Evolutionary conservation across 2,888 invertebrate species (phyloP).

Genomic region (Hecatera dysodea): DNA sequence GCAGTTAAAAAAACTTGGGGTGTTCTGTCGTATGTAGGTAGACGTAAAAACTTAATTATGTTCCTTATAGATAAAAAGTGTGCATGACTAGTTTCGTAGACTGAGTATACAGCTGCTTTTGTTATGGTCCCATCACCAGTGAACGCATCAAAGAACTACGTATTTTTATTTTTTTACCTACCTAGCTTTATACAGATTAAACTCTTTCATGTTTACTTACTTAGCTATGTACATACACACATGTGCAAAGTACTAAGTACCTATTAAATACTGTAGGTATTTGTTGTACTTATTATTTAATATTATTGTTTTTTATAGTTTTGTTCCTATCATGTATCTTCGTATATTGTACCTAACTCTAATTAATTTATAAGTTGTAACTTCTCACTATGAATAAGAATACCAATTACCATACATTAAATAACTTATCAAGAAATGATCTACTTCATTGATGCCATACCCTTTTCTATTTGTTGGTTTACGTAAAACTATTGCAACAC

Average conservation of each 20-base stretch:
- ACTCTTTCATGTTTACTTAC: too few relatives aligned
- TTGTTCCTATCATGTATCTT: too few relatives aligned
- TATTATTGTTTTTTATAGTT: too few relatives aligned
- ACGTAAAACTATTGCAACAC: slow-evolving; percentile 15
- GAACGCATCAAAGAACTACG: too few relatives aligned
- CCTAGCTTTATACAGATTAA: too few relatives aligned
- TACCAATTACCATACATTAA: neutral
- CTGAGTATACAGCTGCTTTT: too few relatives aligned
- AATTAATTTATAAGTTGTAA: neutral
- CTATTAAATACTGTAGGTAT: too few relatives aligned
- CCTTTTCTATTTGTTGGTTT: slow-evolving; percentile 15
- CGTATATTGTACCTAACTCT: neutral
- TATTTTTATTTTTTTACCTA: too few relatives aligned
- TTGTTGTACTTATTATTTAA: neutral
- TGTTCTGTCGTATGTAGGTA: neutral
- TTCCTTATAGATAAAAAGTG: neutral
- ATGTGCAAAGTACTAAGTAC: too few relatives aligned
- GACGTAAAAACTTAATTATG: neutral
- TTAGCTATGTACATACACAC: too few relatives aligned
- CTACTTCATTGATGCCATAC: neutral
- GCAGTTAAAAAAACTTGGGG: neutral
- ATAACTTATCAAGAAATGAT: neutral
- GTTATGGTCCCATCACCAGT: too few relatives aligned
- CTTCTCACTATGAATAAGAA: slow-evolving; percentile 5
- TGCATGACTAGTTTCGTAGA: too few relatives aligned